Evolutionary conservation across 1,140 invertebrate genomes (phyloP), one percentile per base, ranked within the genome.

Genomic region (Drosophila sproati): DNA sequence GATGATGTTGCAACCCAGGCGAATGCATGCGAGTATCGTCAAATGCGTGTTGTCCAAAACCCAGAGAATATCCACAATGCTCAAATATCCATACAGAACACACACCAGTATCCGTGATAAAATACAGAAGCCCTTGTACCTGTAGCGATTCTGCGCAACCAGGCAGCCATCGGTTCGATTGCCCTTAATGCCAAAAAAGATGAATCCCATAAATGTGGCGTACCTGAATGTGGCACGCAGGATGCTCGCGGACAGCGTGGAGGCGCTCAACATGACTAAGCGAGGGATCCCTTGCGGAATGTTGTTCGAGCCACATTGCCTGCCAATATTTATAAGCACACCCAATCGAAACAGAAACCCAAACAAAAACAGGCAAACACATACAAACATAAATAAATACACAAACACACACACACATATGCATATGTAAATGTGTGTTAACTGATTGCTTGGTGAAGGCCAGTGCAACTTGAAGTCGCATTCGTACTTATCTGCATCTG

Each of bases 51-150:
- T 70, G 3, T 41, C 10, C 37, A 83, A 50, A 0, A 20, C 20
- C 20, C 5, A 6, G 0, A 34, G 8, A 0, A 74, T 52, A 0
- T 5, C 0, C 0, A 12, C 39, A 2, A 47, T 8, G 45, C 57
- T 68, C n/a, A 73, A 7, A 3, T 62, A 74, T 35, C 35, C 41
- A 2, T 71, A 52, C 8, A 45, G 6, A 7, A 5, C 29, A 10
- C 50, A 71, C 0, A 69, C 12, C 2, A 68, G 2, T 1, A 81
- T 7, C 0, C 79, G 63, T 0, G 71, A 4, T 3, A 74, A 37
- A 5, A 89, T 31, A 12, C 81, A 78, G 10, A 70, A 67, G 63
- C 78, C 85, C 34, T 81, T 89, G n/a, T 81, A 62, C 28, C 70
- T 56, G 35, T 50, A 63, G 34, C 63, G 62, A 55, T 74, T 71